These are phyloP conservation scores for Oncorhynchus gorbuscha DNA, from an alignment of 2,113 vertebrate genomes.

Conservation along the genomic window DNA sequence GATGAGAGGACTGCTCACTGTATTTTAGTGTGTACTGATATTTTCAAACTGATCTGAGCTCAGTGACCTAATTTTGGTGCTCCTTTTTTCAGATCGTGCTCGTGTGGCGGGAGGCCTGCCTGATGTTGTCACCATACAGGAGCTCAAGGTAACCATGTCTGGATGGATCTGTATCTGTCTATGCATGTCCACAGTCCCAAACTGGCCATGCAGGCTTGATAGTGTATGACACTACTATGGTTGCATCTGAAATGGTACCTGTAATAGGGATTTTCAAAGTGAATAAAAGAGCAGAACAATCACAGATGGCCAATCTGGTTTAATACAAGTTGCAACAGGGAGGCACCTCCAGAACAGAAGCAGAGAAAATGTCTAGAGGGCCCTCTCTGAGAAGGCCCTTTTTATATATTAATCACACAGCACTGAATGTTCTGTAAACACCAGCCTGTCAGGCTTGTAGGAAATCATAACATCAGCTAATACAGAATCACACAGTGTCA, in stretches of 20 bases:
- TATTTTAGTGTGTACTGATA: too few relatives aligned
- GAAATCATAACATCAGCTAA: too few relatives aligned
- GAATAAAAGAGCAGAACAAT: too few relatives aligned
- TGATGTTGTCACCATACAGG: conserved; percentile 97
- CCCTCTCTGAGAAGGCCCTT: too few relatives aligned
- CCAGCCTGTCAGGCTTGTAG: background rate
- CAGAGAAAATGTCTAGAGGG: too few relatives aligned
- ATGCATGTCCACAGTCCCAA: background rate
- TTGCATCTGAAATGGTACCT: background rate
- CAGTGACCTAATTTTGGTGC: background rate
- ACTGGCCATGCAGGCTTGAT: background rate
- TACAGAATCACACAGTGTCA: too few relatives aligned
- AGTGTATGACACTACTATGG: background rate
- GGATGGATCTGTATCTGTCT: background rate
- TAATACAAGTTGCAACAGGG: background rate
- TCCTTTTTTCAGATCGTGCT: conserved; percentile 84
- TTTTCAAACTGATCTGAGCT: background rate
- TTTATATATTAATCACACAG: too few relatives aligned
- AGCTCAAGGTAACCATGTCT: conserved; percentile 88
- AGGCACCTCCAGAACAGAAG: too few relatives aligned
- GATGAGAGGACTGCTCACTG: background rate
- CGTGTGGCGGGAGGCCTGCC: conserved; percentile 94
- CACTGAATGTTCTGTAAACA: too few relatives aligned
- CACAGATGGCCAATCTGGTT: background rate
- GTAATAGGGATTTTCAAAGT: too few relatives aligned